Evolutionary conservation across 2,113 vertebrate genomes (phyloP).

Genomic region (Lepisosteus osseus): DNA sequence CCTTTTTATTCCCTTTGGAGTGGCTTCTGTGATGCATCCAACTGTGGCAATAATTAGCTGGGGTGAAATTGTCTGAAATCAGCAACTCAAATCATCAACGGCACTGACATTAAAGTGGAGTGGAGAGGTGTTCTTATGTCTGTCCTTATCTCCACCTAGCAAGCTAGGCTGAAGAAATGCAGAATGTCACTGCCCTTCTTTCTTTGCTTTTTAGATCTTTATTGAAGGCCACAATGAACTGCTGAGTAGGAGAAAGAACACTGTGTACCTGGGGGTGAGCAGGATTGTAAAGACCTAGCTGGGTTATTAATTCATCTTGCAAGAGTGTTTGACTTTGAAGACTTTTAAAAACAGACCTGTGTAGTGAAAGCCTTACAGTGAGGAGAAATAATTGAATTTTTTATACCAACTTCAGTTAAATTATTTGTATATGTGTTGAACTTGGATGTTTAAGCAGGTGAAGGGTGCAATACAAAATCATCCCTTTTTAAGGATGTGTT

Average conservation of each 20-base stretch:
- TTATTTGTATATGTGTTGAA: not conserved
- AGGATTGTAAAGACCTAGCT: no score
- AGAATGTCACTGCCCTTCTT: conserved; percentile 8
- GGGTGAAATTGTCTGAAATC: conserved; percentile 34
- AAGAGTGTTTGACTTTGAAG: no score
- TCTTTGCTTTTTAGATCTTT: not conserved
- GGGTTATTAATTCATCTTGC: no score
- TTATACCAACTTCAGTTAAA: not conserved
- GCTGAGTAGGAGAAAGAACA: not conserved
- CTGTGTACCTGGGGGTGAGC: no score
- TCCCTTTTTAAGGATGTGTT: not conserved
- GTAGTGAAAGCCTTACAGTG: no score
- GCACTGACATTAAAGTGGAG: conserved; percentile 9
- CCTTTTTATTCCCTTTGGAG: conserved; percentile 4
- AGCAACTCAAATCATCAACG: conserved; percentile 17
- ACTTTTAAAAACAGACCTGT: not conserved
- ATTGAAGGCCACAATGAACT: not conserved
- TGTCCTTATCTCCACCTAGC: conserved; percentile 26
- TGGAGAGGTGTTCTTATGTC: conserved; percentile 15
- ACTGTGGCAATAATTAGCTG: conserved; percentile 29
- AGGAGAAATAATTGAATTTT: not conserved
- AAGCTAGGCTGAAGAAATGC: conserved; percentile 6
- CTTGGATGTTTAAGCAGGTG: not conserved
- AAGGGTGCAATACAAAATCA: not conserved
- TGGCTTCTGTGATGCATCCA: conserved; percentile 27